These are phyloP conservation scores for Deilephila porcellus DNA, from an alignment of 2,888 invertebrate species.

Conservation along the genomic window DNA sequence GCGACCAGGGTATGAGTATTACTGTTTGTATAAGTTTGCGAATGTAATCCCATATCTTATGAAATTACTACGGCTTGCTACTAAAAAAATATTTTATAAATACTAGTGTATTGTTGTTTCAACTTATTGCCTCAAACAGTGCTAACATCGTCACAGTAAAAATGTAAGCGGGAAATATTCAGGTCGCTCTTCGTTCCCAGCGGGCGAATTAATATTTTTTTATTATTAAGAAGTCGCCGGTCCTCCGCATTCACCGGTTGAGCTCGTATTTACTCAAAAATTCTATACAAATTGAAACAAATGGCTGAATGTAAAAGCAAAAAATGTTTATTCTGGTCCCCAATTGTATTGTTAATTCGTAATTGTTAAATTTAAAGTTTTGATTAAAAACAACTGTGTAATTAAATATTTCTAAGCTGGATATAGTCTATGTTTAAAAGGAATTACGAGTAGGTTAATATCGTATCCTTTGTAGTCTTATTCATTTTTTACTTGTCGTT, in stretches of 20 bases:
- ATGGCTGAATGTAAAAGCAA: not conserved
- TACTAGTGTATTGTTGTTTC: not conserved
- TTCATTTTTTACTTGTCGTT: too few species aligned
- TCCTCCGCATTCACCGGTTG: not conserved
- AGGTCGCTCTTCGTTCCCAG: not conserved
- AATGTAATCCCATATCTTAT: too few species aligned
- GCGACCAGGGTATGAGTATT: too few species aligned
- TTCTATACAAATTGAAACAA: conserved; percentile 8
- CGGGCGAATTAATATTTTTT: conserved; percentile 11
- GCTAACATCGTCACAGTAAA: not conserved
- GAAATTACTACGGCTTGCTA: too few species aligned
- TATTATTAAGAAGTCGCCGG: not conserved
- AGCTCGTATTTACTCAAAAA: not conserved
- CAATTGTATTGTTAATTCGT: not conserved
- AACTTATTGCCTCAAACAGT: not conserved
- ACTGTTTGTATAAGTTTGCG: too few species aligned
- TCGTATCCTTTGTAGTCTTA: too few species aligned
- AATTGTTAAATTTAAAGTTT: not conserved
- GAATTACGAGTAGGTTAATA: too few species aligned
- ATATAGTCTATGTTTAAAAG: too few species aligned
- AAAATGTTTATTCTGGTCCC: not conserved
- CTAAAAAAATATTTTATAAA: not conserved
- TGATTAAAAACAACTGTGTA: too few species aligned
- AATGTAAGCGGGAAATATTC: too few species aligned
- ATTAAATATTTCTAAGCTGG: too few species aligned